Evolutionary conservation across 2,113 vertebrate genomes (phyloP).

Genomic region (Salvelinus alpinus): DNA sequence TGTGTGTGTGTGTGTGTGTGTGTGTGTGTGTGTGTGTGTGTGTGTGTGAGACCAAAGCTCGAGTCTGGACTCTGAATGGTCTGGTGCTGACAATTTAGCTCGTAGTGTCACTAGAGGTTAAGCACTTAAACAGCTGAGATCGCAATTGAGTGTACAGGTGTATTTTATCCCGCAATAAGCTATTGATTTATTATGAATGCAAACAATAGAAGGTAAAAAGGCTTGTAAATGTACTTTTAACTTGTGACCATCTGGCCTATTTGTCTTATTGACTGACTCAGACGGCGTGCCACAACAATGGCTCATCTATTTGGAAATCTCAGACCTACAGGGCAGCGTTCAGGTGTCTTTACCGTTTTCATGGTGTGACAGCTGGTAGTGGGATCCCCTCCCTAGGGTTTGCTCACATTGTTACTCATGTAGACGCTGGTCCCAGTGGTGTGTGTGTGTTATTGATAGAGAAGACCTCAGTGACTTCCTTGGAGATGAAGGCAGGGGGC

Average conservation of each 20-base stretch:
- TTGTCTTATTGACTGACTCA: not conserved
- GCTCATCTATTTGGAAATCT: not conserved
- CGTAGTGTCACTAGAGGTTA: not conserved
- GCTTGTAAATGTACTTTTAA: no score
- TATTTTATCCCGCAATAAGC: no score
- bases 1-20: no score
- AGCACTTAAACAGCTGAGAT: not conserved
- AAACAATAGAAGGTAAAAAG: no score
- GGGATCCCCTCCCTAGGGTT: not conserved
- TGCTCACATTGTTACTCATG: no score
- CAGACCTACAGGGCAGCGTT: no score
- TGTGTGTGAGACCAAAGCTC: not conserved
- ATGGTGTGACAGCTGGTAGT: slow-evolving; percentile 14
- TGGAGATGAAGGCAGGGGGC: not conserved
- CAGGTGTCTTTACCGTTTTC: not conserved
- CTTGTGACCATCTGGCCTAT: no score
- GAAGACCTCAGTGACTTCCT: not conserved
- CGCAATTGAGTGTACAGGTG: no score
- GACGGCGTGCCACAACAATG: not conserved
- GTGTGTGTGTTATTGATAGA: slow-evolving; percentile 1
- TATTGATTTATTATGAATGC: no score
- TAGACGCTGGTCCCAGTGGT: no score
- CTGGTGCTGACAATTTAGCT: not conserved
- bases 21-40: not conserved
- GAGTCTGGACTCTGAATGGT: not conserved